Percentiles rank a stretch among this genome's conserved stretches.
Evolutionary conservation across 2,888 invertebrate species (phyloP).

Genomic region (Prosapia bicincta): DNA sequence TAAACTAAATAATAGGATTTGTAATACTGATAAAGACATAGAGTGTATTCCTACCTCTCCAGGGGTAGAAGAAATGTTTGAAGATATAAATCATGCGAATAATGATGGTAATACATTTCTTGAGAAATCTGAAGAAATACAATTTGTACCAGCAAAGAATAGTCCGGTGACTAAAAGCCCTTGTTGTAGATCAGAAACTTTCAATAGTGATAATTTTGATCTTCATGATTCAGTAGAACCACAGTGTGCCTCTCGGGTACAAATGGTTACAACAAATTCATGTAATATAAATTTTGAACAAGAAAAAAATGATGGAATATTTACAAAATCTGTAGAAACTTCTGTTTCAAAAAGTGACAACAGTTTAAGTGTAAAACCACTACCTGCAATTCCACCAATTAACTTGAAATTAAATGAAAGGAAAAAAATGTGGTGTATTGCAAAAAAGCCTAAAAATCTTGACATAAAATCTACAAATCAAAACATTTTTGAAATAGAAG

Average conservation of each 20-base stretch:
- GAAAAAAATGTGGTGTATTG: conserved; percentile 25
- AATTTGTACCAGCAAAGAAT: not conserved
- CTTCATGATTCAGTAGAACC: not conserved
- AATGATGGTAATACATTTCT: not conserved
- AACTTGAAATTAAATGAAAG: conserved; percentile 19
- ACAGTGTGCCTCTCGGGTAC: not conserved
- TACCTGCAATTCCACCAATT: conserved; percentile 18
- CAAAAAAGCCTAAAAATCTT: conserved; percentile 7
- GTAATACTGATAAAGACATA: not conserved
- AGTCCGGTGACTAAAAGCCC: not conserved
- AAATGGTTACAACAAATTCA: not conserved
- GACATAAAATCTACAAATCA: not conserved
- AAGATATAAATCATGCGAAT: conserved; percentile 20
- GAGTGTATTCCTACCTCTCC: conserved; percentile 18
- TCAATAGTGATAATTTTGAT: not conserved
- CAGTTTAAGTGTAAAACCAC: not conserved
- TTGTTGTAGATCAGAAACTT: not conserved
- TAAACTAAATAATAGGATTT: conserved; percentile 14
- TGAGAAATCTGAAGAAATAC: not conserved
- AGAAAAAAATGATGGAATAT: not conserved
- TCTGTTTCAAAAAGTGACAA: not conserved
- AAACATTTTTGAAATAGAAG: not conserved
- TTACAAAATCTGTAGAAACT: not conserved
- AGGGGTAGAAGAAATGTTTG: conserved; percentile 23
- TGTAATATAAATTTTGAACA: not conserved